A percentile compares a stretch with the other conserved stretches of the same genome.
Conservation (phyloP, 1,140 invertebrate species). For the Helicoverpa armigera region DNA sequence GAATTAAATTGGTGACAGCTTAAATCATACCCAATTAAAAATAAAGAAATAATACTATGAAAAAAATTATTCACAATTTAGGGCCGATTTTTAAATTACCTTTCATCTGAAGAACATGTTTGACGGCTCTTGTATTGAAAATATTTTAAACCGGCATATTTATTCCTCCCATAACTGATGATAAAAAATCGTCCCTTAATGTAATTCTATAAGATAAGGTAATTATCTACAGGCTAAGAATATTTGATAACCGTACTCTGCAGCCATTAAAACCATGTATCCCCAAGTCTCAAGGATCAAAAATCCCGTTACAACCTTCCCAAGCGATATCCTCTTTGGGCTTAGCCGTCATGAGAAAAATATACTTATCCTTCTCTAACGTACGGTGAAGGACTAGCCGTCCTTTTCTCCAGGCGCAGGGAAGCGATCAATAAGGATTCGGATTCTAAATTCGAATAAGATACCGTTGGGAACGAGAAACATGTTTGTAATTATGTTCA, state of each 20-base stretch:
- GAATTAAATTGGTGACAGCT: too few species aligned
- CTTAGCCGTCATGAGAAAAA: slow-evolving; percentile 19
- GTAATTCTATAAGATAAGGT: too few species aligned
- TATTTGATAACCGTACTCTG: background rate
- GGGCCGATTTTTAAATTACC: too few species aligned
- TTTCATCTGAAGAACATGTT: too few species aligned
- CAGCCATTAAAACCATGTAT: slow-evolving; percentile 37
- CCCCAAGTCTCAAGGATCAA: slow-evolving; percentile 45
- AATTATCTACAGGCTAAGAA: background rate
- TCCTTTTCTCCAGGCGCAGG: slow-evolving; percentile 42
- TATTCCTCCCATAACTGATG: too few species aligned
- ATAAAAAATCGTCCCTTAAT: too few species aligned
- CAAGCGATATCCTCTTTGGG: slow-evolving; percentile 37
- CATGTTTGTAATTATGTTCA: slow-evolving; percentile 36
- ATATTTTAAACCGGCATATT: too few species aligned
- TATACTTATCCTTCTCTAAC: slow-evolving; percentile 50
- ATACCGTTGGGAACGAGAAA: slow-evolving; percentile 30
- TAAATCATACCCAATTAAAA: too few species aligned
- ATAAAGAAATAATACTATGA: too few species aligned
- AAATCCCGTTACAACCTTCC: slow-evolving; percentile 48
- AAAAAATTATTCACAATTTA: too few species aligned
- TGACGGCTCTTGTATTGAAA: too few species aligned
- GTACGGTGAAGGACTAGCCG: slow-evolving; percentile 1
- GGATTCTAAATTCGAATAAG: slow-evolving; percentile 58
- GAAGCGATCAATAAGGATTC: slow-evolving; percentile 63